Base-by-base conservation (phyloP, 2,797 vertebrate species). In the Pristis pectinata region DNA sequence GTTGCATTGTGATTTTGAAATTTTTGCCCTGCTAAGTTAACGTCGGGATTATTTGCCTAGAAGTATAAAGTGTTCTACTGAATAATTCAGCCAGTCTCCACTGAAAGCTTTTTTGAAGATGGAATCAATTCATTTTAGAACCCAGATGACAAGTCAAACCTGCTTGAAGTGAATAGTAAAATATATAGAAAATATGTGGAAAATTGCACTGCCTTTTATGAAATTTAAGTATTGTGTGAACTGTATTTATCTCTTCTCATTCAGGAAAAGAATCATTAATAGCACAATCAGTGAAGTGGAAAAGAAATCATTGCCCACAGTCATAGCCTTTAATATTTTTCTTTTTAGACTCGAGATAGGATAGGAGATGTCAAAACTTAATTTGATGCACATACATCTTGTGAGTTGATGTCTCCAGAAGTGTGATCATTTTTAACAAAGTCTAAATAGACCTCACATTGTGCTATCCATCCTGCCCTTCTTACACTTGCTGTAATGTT, bases 81-180 rank as follows among this genome's bases (percentile, higher is more conserved):
- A 91, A 24, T 91, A 64, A 91, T 64, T 37, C 87, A 91, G 19
- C 59, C 34, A 37, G 17, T 19, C 61, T 37, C 85, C n/a, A 61
- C 64, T 91, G 59, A 91, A 91, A 64, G 8, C 34, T 37, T 64
- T 64, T 91, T 34, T 64, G 64, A 91, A 67, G n/a, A 67, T 9
- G 8, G 8, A 87, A 59, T 87, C 83, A 87, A 91, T 91, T 64
- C 89, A 89, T 41, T 91, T 64, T 91, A 41, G 87, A 91, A 64
- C 6, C 59, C 24, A 22, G 56, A 22, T 91, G 15, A 34, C 64
- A 22, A 67, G 34, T 91, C 87, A 37, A 91, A 64, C 59, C 87
- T 91, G 59, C 59, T 91, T 67, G 85, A 89, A 64, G 59, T 64
- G 59, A 91, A 91, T 89, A 64, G 59, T 91, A 67, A 91, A 91